Conservation (phyloP, 2,888 invertebrate species). For the Caenorhabditis wallacei region DNA sequence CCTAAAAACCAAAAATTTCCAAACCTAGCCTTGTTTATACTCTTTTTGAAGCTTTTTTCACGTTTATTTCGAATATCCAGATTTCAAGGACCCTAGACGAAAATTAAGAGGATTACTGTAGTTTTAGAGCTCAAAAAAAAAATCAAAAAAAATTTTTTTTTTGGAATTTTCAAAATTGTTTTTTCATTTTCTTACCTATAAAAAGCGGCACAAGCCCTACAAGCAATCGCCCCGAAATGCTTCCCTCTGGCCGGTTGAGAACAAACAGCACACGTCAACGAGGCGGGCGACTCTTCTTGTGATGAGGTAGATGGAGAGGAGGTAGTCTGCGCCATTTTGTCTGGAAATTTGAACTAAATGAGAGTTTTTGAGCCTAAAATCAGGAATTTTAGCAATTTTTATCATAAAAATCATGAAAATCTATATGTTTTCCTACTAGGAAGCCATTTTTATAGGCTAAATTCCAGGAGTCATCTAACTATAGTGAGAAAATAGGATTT, state of each 20-base stretch:
- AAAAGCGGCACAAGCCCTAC: conserved; percentile 45
- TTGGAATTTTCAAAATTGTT: not conserved
- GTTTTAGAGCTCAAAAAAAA: no score
- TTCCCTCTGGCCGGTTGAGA: conserved; percentile 21
- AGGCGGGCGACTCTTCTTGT: not conserved
- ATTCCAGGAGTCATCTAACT: no score
- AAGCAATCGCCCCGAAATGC: conserved; percentile 39
- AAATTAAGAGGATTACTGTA: no score
- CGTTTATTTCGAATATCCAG: no score
- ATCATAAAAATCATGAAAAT: no score
- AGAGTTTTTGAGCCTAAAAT: not conserved
- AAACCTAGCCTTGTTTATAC: not conserved
- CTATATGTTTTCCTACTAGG: no score
- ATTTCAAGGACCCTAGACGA: no score
- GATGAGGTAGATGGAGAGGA: conserved; percentile 5
- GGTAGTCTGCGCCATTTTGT: conserved; percentile 1
- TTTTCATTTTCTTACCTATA: conserved; percentile 28
- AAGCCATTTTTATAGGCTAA: no score
- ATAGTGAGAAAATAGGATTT: no score
- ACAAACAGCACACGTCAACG: conserved; percentile 28
- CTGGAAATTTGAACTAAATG: not conserved
- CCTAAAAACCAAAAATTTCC: no score
- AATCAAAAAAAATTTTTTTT: not conserved
- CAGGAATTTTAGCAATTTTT: no score
- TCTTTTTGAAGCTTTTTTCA: no score